A percentile compares a stretch with the other conserved stretches of the same genome.
These are phyloP conservation scores for Numida meleagris DNA, from an alignment of 2,113 vertebrate genomes.

Conservation along the genomic window DNA sequence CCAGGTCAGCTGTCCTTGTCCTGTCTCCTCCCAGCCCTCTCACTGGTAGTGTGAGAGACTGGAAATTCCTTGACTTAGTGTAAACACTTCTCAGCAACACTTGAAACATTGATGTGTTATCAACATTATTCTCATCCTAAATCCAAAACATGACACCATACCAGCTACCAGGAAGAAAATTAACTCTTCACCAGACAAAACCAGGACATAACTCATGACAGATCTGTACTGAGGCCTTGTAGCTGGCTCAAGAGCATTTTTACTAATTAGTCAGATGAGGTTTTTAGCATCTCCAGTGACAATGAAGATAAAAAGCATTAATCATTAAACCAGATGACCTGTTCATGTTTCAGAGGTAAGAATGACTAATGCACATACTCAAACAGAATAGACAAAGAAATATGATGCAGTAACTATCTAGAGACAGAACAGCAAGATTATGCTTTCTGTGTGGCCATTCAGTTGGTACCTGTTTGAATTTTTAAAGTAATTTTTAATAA, in stretches of 20 bases:
- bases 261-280: slow-evolving; percentile 33
- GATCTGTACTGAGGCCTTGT: not conserved
- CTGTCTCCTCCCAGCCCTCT: not conserved
- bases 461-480: not conserved
- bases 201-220: not conserved
- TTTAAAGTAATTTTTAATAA: not conserved
- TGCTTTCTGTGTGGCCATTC: not conserved
- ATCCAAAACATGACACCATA: not conserved
- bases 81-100: not conserved
- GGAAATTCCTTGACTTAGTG: not conserved
- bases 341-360: not conserved
- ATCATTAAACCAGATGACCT: slow-evolving; percentile 25
- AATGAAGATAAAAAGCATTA: slow-evolving; percentile 25
- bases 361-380: slow-evolving; percentile 19
- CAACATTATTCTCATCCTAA: not conserved
- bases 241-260: not conserved
- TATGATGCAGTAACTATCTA: not conserved
- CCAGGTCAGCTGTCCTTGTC: not conserved
- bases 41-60: not conserved
- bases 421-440: not conserved
- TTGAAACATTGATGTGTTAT: not conserved
- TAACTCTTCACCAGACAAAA: not conserved
- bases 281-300: slow-evolving; percentile 13
- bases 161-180: not conserved
- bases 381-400: slow-evolving; percentile 2